These are phyloP conservation scores for Campoplex nolae DNA, from an alignment of 2,888 invertebrate species.

Conservation along the genomic window DNA sequence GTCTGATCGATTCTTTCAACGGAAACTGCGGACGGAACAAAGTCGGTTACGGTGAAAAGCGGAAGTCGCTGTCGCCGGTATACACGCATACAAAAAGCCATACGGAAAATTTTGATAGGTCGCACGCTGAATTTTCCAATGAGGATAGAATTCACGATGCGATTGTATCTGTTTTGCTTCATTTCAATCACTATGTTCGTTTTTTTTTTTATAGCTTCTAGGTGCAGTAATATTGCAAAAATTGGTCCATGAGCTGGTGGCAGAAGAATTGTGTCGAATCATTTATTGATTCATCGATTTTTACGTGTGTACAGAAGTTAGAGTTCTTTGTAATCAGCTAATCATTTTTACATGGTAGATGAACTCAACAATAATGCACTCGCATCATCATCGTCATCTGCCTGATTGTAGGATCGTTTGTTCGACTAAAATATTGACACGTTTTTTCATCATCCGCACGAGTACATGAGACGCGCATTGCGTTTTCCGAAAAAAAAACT, in stretches of 20 bases:
- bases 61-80: slow-evolving; percentile 61
- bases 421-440: slow-evolving; percentile 42
- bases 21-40: slow-evolving; percentile 28
- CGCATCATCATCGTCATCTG: neutral
- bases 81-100: slow-evolving; percentile 13
- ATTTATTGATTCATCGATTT: neutral
- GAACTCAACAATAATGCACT: neutral
- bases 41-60: slow-evolving; percentile 43
- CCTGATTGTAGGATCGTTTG: slow-evolving; percentile 20
- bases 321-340: neutral
- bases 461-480: neutral
- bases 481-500: slow-evolving; percentile 33
- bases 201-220: neutral
- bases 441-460: slow-evolving; percentile 8
- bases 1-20: slow-evolving; percentile 56
- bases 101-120: slow-evolving; percentile 15
- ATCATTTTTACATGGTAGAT: neutral
- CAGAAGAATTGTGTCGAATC: neutral
- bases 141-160: neutral
- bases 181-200: neutral
- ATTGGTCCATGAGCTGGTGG: neutral
- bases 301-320: neutral
- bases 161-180: neutral
- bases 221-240: neutral
- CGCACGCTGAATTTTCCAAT: slow-evolving; percentile 14